These are phyloP conservation scores for Melanotaenia trifasciata DNA, from an alignment of 2,797 vertebrate genomes.

Conservation along the genomic window DNA sequence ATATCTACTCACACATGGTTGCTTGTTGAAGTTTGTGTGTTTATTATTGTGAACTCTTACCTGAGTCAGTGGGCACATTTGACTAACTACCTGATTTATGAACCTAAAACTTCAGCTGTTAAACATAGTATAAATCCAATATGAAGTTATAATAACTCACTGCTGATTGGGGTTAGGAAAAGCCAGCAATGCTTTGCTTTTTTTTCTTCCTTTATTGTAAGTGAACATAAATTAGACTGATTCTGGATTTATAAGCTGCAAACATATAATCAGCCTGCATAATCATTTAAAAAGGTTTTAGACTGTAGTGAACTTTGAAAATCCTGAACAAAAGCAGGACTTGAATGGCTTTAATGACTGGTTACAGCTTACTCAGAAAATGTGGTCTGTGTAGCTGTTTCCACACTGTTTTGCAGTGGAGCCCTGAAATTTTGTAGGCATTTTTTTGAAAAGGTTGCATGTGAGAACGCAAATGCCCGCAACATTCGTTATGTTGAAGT, in stretches of 20 bases:
- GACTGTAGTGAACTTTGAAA: constrained; percentile 37
- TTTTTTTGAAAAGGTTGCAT: constrained; percentile 14
- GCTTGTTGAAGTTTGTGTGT: constrained; percentile 7
- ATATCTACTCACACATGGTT: constrained; percentile 31
- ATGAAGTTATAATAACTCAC: constrained; percentile 54
- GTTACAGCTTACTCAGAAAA: constrained; percentile 36
- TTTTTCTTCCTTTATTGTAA: constrained; percentile 50
- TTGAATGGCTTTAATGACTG: constrained; percentile 41
- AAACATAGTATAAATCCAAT: constrained; percentile 45
- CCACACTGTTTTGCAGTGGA: not conserved
- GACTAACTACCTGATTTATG: constrained; percentile 4
- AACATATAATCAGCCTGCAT: constrained; percentile 66
- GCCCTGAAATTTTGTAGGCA: not conserved
- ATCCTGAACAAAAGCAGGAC: constrained; percentile 21
- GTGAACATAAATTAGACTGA: constrained; percentile 59
- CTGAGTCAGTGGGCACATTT: constrained; percentile 14
- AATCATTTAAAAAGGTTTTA: constrained; percentile 44
- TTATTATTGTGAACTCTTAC: constrained; percentile 6
- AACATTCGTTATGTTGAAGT: constrained; percentile 10
- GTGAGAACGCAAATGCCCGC: constrained; percentile 18
- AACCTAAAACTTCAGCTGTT: constrained; percentile 44
- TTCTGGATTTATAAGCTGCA: constrained; percentile 40
- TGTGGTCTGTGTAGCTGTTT: constrained; percentile 30
- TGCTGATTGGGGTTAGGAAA: constrained; percentile 64
- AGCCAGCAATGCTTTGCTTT: constrained; percentile 59